phyloP scores from a whole-genome alignment of 2,113 vertebrate genomes.

The Trachemys scripta region DNA sequence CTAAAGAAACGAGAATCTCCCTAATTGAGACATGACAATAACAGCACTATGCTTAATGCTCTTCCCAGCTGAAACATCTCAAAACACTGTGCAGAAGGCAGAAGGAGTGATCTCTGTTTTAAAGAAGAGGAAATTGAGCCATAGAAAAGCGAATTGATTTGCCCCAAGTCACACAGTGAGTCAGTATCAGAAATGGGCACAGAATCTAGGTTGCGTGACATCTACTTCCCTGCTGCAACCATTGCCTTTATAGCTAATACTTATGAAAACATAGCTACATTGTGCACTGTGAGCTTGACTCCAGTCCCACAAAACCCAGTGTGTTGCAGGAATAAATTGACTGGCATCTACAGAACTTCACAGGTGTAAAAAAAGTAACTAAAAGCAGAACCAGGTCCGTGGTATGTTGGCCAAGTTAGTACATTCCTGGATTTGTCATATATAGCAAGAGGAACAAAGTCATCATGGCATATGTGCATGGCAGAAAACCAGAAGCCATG shows the following conservation, averaged over 20 bases:
- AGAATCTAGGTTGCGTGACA: background rate
- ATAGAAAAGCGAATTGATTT: background rate
- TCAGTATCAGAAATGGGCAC: background rate
- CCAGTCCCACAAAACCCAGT: background rate
- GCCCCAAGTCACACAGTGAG: background rate
- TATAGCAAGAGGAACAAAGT: background rate
- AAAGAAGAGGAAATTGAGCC: constrained; percentile 11
- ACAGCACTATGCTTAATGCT: background rate
- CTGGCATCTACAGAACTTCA: background rate
- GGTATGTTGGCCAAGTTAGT: background rate
- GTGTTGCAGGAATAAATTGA: background rate
- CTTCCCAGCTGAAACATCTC: background rate
- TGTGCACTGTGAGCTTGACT: background rate
- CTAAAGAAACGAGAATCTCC: background rate
- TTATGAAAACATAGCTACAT: background rate
- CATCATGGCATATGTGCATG: background rate
- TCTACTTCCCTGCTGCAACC: background rate
- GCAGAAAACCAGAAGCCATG: background rate
- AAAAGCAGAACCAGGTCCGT: background rate
- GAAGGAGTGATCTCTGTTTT: background rate
- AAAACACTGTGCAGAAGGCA: background rate
- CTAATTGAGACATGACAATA: constrained; percentile 8
- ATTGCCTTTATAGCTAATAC: background rate
- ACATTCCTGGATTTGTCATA: background rate
- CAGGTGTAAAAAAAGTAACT: background rate